A percentile compares a stretch with the other conserved stretches of the same genome.
phyloP scores from a whole-genome alignment of 2,888 invertebrate species.

The Cetonia aurata region DNA sequence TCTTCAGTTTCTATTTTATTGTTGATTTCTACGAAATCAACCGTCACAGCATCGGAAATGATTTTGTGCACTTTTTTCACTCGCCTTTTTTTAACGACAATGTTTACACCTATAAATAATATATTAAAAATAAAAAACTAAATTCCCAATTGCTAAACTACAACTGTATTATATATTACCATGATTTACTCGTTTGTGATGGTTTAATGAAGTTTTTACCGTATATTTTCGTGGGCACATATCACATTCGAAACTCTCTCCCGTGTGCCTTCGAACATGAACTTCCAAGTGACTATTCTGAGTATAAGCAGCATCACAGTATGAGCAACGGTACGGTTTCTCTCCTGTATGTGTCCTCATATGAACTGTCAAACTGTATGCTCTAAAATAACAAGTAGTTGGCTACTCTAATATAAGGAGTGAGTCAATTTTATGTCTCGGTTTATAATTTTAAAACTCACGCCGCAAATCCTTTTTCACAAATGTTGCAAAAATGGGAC shows the following conservation, averaged over 20 bases:
- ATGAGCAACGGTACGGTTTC: conserved; percentile 71
- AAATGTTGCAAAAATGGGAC: conserved; percentile 69
- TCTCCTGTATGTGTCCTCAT: conserved; percentile 73
- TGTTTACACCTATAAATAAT: conserved; percentile 60
- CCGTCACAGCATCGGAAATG: too few relatives aligned
- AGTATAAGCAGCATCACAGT: conserved; percentile 71
- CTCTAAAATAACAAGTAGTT: conserved; percentile 58
- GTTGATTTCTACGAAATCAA: too few relatives aligned
- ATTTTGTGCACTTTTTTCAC: conserved; percentile 59
- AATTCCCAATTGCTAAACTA: too few relatives aligned
- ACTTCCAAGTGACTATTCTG: conserved; percentile 73
- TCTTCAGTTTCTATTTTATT: not conserved
- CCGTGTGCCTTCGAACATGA: conserved; percentile 71
- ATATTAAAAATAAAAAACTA: not conserved
- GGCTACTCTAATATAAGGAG: not conserved
- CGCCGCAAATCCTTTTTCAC: conserved; percentile 66
- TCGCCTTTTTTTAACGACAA: conserved; percentile 64
- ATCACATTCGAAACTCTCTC: conserved; percentile 72
- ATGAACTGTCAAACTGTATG: conserved; percentile 72
- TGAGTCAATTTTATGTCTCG: too few relatives aligned
- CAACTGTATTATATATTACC: too few relatives aligned
- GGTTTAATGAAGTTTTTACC: conserved; percentile 70
- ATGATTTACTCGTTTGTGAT: conserved; percentile 69
- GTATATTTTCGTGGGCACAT: conserved; percentile 70
- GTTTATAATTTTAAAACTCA: conserved; percentile 46